Conservation (phyloP, 1,140 invertebrate species). For the Lordiphosa stackelbergi region DNA sequence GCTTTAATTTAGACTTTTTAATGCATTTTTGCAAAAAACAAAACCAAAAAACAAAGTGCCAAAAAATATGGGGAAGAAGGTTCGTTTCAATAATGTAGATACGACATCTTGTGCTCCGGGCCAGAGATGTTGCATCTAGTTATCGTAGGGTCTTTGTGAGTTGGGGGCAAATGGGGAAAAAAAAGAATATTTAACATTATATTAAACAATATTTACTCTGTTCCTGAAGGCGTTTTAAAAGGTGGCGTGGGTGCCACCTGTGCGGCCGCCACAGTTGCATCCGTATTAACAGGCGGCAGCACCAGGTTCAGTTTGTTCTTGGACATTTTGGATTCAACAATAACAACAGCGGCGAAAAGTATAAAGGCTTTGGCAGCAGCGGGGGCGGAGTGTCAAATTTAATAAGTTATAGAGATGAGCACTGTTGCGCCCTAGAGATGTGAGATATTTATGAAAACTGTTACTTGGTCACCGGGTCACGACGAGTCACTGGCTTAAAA, state of each 20-base stretch:
- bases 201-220: slow-evolving; percentile 81
- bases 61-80: slow-evolving; percentile 23
- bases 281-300: slow-evolving; percentile 90
- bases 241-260: slow-evolving; percentile 84
- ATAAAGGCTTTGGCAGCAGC: slow-evolving; percentile 12
- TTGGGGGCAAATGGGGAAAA: neutral
- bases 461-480: too few relatives aligned
- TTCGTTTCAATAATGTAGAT: neutral
- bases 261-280: slow-evolving; percentile 81
- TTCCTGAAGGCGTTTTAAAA: slow-evolving; percentile 81
- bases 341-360: neutral
- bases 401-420: too few relatives aligned
- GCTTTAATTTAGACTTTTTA: slow-evolving; percentile 77
- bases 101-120: too few relatives aligned
- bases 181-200: neutral
- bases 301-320: slow-evolving; percentile 96
- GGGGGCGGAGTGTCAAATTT: slow-evolving; percentile 6
- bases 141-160: neutral
- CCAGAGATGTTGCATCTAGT: too few relatives aligned
- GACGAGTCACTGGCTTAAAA: too few relatives aligned
- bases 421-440: too few relatives aligned
- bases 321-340: slow-evolving; percentile 81
- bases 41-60: slow-evolving; percentile 64
- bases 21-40: slow-evolving; percentile 76
- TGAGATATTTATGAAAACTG: too few relatives aligned